Conservation (phyloP, 2,797 vertebrate species). For the Gallinago stenura region DNA sequence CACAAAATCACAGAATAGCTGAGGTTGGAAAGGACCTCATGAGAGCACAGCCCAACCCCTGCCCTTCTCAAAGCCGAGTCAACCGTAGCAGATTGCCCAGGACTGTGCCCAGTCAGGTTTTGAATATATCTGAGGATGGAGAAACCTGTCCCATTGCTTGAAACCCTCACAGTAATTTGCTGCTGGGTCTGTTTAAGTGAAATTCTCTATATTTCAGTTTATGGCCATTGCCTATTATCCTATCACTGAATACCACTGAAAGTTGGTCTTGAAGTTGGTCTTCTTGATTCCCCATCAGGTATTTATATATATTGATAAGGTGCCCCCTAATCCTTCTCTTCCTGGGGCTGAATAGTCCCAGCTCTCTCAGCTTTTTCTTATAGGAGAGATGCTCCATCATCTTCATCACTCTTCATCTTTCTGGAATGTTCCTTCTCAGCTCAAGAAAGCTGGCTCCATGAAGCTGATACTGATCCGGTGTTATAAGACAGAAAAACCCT, state of each 20-base stretch:
- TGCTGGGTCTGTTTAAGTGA: background rate
- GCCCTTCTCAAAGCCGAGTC: no score
- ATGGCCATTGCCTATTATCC: background rate
- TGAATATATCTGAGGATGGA: background rate
- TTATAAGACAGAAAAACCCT: background rate
- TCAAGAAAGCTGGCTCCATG: background rate
- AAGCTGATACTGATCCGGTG: background rate
- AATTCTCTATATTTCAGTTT: background rate
- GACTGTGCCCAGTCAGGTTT: no score
- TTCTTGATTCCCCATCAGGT: background rate
- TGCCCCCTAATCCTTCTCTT: background rate
- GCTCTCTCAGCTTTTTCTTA: background rate
- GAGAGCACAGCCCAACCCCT: no score
- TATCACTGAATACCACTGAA: background rate
- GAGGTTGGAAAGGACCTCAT: background rate
- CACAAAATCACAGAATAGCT: background rate
- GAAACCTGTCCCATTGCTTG: background rate
- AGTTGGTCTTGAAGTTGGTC: no score
- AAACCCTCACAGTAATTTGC: background rate
- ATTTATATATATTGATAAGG: background rate
- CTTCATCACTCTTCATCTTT: background rate
- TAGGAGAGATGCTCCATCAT: background rate
- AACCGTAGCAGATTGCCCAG: no score
- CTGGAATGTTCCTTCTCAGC: background rate
- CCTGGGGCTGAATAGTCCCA: background rate